Base-by-base conservation (phyloP, 2,113 vertebrate genomes). In the Labeo catla region DNA sequence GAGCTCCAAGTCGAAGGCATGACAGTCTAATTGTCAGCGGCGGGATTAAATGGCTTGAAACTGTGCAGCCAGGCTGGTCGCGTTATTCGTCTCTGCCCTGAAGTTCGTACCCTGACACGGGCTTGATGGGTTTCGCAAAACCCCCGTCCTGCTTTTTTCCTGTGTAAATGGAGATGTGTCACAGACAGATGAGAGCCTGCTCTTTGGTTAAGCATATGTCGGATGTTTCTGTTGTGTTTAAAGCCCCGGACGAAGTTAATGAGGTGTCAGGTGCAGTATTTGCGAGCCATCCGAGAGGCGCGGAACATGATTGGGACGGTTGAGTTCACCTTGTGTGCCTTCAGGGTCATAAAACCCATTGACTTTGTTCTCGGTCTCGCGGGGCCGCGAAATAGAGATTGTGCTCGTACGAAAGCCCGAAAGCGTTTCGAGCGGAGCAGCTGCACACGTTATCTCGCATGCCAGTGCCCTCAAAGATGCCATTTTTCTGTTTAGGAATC, bases 231-330 rank as follows among this genome's bases (percentile, higher is more conserved):
- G 85, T 72, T 81, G 91, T 90, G 90, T 92, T 90, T 89, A 90
- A 89, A 90, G 92, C 84, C 89, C 81, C 84, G 80, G 85, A 86
- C 86, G 68, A 90, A 91, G 84, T 90, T 93, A 94, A 94, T 92
- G 91, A 92, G 87, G 91, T 92, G 92, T 91, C 91, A 86, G 92
- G 92, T 90, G 84, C 15, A n/a, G 86, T 82, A 84, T 84, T 81
- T 87, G 63, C 78, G 88, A 88, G 81, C 63, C 63, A 70, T 23
- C 72, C 36, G 36, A 36, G 61, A 83, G 68, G 34, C 76, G 76
- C 54, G 15, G 79, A 78, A 84, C 86, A 83, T 84, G 76, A 86
- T 68, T 34, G 73, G 81, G 39, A 82, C 74, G 79, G 79, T 59
- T 81, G 63, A 77, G 68, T 86, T 89, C 83, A 89, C 90, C 90